Evolutionary conservation across 2,113 vertebrate genomes (phyloP).

Genomic region (Nyctereutes procyonoides): DNA sequence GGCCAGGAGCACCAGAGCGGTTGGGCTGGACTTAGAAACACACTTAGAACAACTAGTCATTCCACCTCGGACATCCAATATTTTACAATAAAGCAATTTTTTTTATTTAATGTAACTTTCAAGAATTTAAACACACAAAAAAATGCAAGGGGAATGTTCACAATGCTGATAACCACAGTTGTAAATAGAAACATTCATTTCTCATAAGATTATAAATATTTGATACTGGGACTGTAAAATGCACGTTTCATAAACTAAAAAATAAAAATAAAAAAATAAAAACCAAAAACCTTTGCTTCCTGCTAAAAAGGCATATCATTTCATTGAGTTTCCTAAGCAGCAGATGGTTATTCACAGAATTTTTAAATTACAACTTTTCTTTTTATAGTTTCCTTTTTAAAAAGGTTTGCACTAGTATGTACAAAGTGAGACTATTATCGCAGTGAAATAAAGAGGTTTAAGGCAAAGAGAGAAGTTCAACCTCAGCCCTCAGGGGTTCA

Average conservation of each 20-base stretch:
- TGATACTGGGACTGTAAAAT: constrained; percentile 86
- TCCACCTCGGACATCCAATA: neutral
- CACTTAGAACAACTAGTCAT: neutral
- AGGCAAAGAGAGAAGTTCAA: constrained; percentile 87
- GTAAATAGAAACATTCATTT: constrained; percentile 89
- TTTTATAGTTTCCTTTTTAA: constrained; percentile 76
- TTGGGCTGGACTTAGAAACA: neutral
- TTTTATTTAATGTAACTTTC: constrained; percentile 87
- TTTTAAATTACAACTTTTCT: constrained; percentile 83
- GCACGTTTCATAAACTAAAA: constrained; percentile 84
- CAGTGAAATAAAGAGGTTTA: constrained; percentile 86
- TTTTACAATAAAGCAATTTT: constrained; percentile 81
- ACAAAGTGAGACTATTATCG: constrained; percentile 75
- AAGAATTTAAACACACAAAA: constrained; percentile 86
- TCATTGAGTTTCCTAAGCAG: constrained; percentile 82
- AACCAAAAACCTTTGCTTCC: constrained; percentile 73
- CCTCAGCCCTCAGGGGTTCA: constrained; percentile 51
- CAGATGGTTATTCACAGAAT: constrained; percentile 84
- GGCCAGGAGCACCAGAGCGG: rapidly evolving
- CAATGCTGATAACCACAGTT: constrained; percentile 85
- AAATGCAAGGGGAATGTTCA: constrained; percentile 86
- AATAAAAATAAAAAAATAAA: constrained; percentile 37
- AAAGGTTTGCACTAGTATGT: constrained; percentile 76
- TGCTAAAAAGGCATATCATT: constrained; percentile 83
- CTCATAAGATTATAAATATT: constrained; percentile 89